These are phyloP conservation scores for cattle (Bos taurus) DNA, from an alignment of 2,113 vertebrate genomes.

Conservation along the genomic window DNA sequence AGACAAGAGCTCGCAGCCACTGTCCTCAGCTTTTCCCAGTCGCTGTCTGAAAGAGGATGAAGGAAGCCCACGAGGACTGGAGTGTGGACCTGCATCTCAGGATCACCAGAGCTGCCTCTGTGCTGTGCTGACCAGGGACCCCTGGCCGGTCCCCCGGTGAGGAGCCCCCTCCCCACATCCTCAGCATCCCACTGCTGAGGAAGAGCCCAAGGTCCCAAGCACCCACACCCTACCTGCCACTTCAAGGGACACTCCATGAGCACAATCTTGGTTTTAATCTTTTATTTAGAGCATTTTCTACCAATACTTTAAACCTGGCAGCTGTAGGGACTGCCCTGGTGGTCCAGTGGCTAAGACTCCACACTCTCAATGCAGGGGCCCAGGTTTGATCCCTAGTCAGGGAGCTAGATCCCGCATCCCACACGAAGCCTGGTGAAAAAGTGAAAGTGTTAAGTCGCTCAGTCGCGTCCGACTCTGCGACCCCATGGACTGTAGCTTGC, in stretches of 20 bases:
- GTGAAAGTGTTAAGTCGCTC: accelerated
- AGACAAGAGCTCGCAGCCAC: background rate
- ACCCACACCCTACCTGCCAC: background rate
- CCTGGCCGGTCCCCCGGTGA: too few species aligned
- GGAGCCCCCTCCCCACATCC: background rate
- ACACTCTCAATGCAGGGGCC: background rate
- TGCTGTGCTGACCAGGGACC: too few species aligned
- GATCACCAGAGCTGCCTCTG: background rate
- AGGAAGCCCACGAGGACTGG: background rate
- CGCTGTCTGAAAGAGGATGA: too few species aligned
- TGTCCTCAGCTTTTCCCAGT: accelerated
- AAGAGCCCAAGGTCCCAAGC: background rate
- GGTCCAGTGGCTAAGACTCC: background rate
- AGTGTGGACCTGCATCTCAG: background rate
- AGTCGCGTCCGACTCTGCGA: background rate
- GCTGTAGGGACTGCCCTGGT: background rate
- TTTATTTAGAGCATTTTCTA: background rate
- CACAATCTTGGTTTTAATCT: background rate
- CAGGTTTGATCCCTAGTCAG: background rate
- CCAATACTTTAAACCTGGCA: background rate
- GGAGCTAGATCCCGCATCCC: background rate
- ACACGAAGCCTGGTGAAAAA: background rate
- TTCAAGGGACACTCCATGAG: accelerated
- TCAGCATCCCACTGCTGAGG: background rate
- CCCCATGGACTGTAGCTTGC: accelerated